Conservation (phyloP, 2,113 vertebrate genomes). For the Strix aluco region DNA sequence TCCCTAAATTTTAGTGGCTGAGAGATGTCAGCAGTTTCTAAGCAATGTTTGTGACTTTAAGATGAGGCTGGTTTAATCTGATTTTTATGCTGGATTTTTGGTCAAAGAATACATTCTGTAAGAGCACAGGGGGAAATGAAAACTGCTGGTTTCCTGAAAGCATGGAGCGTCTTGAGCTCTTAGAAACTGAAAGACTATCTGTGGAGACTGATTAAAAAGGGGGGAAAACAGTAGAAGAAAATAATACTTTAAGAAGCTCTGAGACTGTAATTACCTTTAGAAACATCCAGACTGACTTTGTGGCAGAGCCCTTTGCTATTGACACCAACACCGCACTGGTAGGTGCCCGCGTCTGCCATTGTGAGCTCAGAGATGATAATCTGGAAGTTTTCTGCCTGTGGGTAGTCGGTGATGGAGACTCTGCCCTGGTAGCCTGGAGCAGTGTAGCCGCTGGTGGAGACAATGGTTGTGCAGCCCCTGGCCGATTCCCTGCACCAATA, state of each 20-base stretch:
- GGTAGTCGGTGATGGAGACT: slow-evolving; percentile 47
- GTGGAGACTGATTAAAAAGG: background rate
- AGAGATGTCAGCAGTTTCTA: background rate
- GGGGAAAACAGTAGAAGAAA: rapidly evolving
- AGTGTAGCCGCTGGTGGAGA: background rate
- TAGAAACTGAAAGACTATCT: rapidly evolving
- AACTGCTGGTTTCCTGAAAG: background rate
- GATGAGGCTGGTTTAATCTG: background rate
- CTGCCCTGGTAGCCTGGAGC: background rate
- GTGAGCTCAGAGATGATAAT: slow-evolving; percentile 10
- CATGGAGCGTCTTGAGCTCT: background rate
- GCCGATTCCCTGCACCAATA: slow-evolving; percentile 66
- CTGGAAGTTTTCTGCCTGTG: background rate
- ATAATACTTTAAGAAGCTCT: rapidly evolving
- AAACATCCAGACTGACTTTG: slow-evolving; percentile 45
- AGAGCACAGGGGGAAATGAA: background rate
- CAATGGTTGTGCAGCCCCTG: background rate
- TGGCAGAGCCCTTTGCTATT: slow-evolving; percentile 52
- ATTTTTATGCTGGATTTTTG: background rate
- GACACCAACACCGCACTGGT: slow-evolving; percentile 71
- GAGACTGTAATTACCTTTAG: slow-evolving; percentile 41
- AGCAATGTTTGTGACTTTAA: background rate
- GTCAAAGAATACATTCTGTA: background rate
- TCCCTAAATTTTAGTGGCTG: background rate
- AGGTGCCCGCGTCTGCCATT: slow-evolving; percentile 1